A percentile compares a stretch with the other conserved stretches of the same genome.
phyloP scores from a whole-genome alignment of 1,140 invertebrate species.

The Philaenus spumarius region DNA sequence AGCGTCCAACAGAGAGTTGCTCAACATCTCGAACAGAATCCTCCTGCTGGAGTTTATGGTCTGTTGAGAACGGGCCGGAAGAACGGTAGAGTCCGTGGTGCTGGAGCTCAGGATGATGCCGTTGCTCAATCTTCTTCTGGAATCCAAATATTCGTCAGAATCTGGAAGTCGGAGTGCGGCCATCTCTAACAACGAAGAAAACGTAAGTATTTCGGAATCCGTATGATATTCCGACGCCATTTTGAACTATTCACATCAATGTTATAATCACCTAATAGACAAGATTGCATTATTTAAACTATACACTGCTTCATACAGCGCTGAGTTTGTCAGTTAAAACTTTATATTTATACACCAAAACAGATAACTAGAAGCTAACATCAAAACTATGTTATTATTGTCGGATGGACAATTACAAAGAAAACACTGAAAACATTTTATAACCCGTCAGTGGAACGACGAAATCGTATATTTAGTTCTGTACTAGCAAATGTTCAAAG shows the following conservation, averaged over 20 bases:
- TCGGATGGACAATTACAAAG: too few species aligned
- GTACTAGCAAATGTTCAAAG: too few species aligned
- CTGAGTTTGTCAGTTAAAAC: neutral
- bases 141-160: conserved; percentile 39
- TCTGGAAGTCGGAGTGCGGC: conserved; percentile 45
- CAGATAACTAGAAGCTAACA: too few species aligned
- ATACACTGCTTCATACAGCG: conserved; percentile 15
- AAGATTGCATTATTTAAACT: neutral
- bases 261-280: too few species aligned
- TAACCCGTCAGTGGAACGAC: too few species aligned
- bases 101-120: neutral
- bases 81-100: neutral
- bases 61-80: neutral
- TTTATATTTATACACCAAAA: too few species aligned
- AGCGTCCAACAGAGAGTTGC: conserved; percentile 46
- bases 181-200: conserved; percentile 21
- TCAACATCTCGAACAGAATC: conserved; percentile 39
- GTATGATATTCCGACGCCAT: neutral
- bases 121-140: conserved; percentile 18
- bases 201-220: neutral
- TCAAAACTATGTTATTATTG: too few species aligned
- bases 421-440: too few species aligned
- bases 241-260: too few species aligned
- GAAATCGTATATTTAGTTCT: too few species aligned
- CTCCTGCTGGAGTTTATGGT: neutral